Evolutionary conservation across 2,888 invertebrate species (phyloP).

Genomic region (Andricus quercusramuli): DNA sequence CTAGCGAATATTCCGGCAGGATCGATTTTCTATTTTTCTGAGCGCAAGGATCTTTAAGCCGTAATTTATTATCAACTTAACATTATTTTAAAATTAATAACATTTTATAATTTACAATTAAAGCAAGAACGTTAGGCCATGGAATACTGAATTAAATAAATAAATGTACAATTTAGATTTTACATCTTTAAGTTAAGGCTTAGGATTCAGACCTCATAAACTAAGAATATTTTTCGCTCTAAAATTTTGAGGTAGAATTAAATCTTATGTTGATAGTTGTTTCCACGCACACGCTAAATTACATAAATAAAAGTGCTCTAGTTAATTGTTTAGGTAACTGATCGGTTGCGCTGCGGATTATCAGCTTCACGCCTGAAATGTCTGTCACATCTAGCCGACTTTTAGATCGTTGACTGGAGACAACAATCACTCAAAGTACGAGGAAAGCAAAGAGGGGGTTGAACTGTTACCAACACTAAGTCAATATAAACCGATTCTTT

Average conservation of each 20-base stretch:
- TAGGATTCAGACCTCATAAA: too few relatives aligned
- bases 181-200: too few relatives aligned
- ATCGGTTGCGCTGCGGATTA: constrained; percentile 49
- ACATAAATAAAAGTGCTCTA: constrained; percentile 8
- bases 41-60: background rate
- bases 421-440: background rate
- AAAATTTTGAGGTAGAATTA: background rate
- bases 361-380: constrained; percentile 51
- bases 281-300: background rate
- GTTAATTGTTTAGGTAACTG: constrained; percentile 51
- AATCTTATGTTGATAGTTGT: background rate
- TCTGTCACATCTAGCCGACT: constrained; percentile 48
- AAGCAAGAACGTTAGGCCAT: too few relatives aligned
- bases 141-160: too few relatives aligned
- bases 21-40: background rate
- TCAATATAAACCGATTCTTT: constrained; percentile 73
- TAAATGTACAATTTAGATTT: too few relatives aligned
- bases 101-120: too few relatives aligned
- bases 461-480: constrained; percentile 51
- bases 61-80: background rate
- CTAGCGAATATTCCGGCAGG: constrained; percentile 45
- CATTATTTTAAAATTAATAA: too few relatives aligned
- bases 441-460: constrained; percentile 17
- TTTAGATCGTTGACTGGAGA: constrained; percentile 48
- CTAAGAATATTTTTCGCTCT: too few relatives aligned